Conservation (phyloP, 1,140 invertebrate species). For the Apocrypta bakeri region DNA sequence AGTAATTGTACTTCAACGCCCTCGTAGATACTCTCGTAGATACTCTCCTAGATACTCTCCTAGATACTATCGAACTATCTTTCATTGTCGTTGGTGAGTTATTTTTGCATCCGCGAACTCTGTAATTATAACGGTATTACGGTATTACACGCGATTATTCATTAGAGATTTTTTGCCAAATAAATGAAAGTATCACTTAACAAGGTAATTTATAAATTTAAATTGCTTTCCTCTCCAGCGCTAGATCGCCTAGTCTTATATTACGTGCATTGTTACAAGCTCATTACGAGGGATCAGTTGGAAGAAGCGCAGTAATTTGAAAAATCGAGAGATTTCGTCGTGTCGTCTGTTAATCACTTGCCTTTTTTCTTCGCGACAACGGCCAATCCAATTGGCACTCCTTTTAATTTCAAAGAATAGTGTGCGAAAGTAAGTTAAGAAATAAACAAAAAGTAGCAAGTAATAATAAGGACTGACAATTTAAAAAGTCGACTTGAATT, state of each 20-base stretch:
- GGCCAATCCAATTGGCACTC: no score
- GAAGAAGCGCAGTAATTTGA: not conserved
- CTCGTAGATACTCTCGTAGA: no score
- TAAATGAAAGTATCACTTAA: not conserved
- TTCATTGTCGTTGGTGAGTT: not conserved
- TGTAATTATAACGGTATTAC: not conserved
- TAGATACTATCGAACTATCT: not conserved
- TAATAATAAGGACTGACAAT: not conserved
- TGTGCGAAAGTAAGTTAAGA: no score
- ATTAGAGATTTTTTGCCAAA: not conserved
- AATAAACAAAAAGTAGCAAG: no score
- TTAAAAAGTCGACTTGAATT: not conserved
- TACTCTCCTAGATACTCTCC: no score
- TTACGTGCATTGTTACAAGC: not conserved
- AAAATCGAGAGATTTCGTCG: no score
- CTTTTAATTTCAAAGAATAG: no score
- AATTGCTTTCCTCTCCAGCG: not conserved
- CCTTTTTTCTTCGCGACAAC: no score
- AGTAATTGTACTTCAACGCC: no score
- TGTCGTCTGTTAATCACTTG: no score
- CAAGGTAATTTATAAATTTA: conserved; percentile 3
- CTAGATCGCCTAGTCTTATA: not conserved
- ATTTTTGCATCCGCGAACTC: not conserved
- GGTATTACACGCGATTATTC: not conserved
- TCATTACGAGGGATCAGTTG: not conserved